These are phyloP conservation scores for Girardia tigrina DNA, from an alignment of 2,888 invertebrate species.

Conservation along the genomic window DNA sequence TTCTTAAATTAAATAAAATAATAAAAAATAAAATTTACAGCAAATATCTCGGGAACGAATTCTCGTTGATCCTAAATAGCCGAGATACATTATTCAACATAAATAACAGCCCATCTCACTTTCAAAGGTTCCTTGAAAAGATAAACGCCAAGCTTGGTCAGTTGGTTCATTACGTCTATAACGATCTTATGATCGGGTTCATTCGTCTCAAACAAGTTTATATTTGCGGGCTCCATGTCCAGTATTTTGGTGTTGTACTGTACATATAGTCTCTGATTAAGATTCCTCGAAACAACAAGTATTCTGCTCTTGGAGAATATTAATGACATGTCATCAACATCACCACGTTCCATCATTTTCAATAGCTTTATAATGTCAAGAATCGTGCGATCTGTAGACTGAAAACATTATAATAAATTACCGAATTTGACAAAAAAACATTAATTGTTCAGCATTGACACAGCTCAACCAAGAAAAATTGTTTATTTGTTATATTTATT, in stretches of 20 bases:
- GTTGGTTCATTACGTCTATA: slow-evolving; percentile 27
- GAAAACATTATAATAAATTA: background rate
- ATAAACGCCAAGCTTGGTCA: slow-evolving; percentile 26
- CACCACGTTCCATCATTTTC: background rate
- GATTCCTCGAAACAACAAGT: slow-evolving; percentile 14
- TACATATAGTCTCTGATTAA: slow-evolving; percentile 21
- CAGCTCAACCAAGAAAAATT: too few relatives aligned
- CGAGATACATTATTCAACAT: too few relatives aligned
- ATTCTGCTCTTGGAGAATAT: background rate
- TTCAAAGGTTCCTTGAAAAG: slow-evolving; percentile 32
- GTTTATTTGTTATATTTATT: too few relatives aligned
- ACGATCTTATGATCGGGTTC: slow-evolving; percentile 27
- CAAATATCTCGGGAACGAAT: too few relatives aligned
- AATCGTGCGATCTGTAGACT: background rate
- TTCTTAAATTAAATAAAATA: too few relatives aligned
- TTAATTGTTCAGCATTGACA: too few relatives aligned
- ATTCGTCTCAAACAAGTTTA: slow-evolving; percentile 21
- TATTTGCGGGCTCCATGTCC: slow-evolving; percentile 32
- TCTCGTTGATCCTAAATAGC: too few relatives aligned
- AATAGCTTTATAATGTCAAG: background rate
- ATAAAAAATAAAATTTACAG: too few relatives aligned
- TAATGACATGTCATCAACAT: background rate
- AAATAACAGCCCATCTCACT: too few relatives aligned
- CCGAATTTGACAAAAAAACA: background rate
- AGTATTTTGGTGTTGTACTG: slow-evolving; percentile 20